Evolutionary conservation across 2,888 invertebrate genomes (phyloP).

Genomic region (Eledona agricola): DNA sequence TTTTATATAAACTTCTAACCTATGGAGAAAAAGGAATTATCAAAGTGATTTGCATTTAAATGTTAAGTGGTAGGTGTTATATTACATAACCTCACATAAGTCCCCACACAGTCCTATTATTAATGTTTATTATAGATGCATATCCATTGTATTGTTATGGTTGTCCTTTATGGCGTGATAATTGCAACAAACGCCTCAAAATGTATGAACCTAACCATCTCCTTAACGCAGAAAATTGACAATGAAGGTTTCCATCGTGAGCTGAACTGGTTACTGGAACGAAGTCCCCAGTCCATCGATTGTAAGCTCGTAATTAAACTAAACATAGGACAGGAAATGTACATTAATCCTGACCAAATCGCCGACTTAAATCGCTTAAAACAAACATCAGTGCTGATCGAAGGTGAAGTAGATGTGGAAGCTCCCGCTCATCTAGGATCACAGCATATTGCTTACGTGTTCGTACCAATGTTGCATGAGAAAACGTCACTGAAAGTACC

Average conservation of each 20-base stretch:
- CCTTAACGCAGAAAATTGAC: constrained; percentile 61
- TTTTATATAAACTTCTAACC: too few species aligned
- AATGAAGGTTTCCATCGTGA: constrained; percentile 65
- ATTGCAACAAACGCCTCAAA: constrained; percentile 10
- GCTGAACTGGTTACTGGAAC: constrained; percentile 62
- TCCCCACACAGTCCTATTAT: too few species aligned
- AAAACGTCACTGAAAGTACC: constrained; percentile 59
- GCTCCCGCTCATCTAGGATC: constrained; percentile 58
- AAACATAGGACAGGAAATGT: constrained; percentile 57
- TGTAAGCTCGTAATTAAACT: constrained; percentile 51
- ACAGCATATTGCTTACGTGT: constrained; percentile 56
- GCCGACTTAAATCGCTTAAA: constrained; percentile 57
- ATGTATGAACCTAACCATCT: constrained; percentile 55
- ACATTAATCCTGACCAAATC: constrained; percentile 62
- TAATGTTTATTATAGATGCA: too few species aligned
- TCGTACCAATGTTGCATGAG: constrained; percentile 31
- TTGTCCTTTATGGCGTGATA: too few species aligned
- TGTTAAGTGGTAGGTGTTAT: too few species aligned
- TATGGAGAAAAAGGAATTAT: too few species aligned
- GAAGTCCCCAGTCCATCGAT: constrained; percentile 46
- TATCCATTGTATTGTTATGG: too few species aligned
- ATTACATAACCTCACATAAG: too few species aligned
- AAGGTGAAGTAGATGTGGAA: constrained; percentile 61
- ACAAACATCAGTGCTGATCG: constrained; percentile 55
- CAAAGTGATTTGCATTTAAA: too few species aligned